Evolutionary conservation across 1,140 invertebrate genomes (phyloP), one percentile per base, ranked within the genome.

Genomic region (Leptinotarsa undecemlineata): DNA sequence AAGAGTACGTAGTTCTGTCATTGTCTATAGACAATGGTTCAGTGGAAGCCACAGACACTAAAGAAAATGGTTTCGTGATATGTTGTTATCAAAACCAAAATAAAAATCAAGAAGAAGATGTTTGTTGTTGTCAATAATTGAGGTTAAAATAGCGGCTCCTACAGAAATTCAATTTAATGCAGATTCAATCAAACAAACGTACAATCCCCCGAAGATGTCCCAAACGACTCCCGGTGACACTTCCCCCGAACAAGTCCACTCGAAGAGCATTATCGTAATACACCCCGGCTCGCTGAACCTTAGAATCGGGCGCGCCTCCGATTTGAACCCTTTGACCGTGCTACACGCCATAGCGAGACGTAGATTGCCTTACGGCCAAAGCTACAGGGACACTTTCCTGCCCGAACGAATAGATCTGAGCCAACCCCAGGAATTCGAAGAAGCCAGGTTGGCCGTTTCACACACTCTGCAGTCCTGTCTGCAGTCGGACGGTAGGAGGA

Each of bases 271-370:
- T 47, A 93, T 98, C 61, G 92, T 98, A n/a, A 96, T 98, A 66
- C 96, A 98, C 85, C 96, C 96, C 69, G 97, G 97, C 11, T 98
- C 96, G 0, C 89, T 93, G 66, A 92, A 96, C 83, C 87, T 98
- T 17, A 86, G 95, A 67, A 95, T 98, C 81, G 96, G 96, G 3
- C 86, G 94, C 82, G 96, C 96, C 8, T 95, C 94, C 1, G 96
- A 98, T 86, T 86, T 95, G 3, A 92, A 94, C 84, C 96, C 96
- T 47, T 87, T 93, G 60, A 93, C 91, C 15, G 87, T 97, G 62
- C 87, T 97, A 15, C 95, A 98, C 86, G 96, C 94, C 42, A 91
- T 98, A 68, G 96, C 95, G 1, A 90, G 93, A 74, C 90, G 88
- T 77, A 84, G 89, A 69, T 85, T 85, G 72, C 82, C 85, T 1